Conservation (phyloP, 2,888 invertebrate genomes). For the Chymomyza amoena region DNA sequence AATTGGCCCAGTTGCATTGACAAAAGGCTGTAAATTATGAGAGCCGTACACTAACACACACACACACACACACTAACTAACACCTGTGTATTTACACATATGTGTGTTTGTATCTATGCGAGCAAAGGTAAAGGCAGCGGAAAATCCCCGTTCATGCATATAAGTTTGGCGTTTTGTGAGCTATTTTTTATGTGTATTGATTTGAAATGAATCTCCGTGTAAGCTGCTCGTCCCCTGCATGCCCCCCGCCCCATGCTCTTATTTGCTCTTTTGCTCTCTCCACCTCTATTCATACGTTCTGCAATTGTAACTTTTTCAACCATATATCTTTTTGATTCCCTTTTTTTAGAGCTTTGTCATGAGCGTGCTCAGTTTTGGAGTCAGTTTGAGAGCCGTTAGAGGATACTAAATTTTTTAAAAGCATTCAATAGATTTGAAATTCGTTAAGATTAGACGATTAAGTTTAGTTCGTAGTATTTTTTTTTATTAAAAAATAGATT, state of each 20-base stretch:
- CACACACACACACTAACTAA: too few relatives aligned
- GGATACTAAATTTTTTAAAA: too few relatives aligned
- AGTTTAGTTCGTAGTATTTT: too few relatives aligned
- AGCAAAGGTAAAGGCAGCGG: neutral
- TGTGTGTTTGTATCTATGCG: slow-evolving; percentile 3
- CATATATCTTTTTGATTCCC: slow-evolving; percentile 24
- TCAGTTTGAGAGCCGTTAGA: too few relatives aligned
- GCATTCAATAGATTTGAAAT: too few relatives aligned
- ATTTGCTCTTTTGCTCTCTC: neutral
- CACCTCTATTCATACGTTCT: neutral
- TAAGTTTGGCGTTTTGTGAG: slow-evolving; percentile 38
- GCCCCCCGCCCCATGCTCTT: neutral
- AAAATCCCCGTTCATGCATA: neutral
- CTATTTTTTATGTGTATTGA: slow-evolving; percentile 69
- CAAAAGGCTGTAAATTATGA: slow-evolving; percentile 44
- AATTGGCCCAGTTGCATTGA: slow-evolving; percentile 51
- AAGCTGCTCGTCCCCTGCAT: slow-evolving; percentile 50
- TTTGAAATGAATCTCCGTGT: slow-evolving; percentile 67
- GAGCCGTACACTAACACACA: neutral
- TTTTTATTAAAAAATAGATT: too few relatives aligned
- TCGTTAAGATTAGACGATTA: too few relatives aligned
- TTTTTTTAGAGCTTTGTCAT: neutral
- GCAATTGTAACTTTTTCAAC: neutral
- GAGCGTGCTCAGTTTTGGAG: too few relatives aligned
- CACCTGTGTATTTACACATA: neutral